A percentile compares a stretch with the other conserved stretches of the same genome.
Evolutionary conservation across 2,888 invertebrate genomes (phyloP).

Genomic region (Eupithecia vulgata): DNA sequence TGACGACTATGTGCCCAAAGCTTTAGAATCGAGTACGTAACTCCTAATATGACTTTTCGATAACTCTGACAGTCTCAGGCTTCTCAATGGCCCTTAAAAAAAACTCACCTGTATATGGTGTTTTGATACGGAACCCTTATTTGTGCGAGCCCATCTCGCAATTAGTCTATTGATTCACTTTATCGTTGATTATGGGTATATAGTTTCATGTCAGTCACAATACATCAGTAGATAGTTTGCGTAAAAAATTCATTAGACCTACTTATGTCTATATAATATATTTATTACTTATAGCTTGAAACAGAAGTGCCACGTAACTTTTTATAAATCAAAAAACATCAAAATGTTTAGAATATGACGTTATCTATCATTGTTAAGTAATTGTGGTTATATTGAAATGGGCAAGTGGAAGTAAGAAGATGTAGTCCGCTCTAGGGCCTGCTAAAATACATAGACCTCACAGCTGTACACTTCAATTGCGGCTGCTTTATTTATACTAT

Average conservation of each 20-base stretch:
- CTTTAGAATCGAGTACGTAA: too few relatives aligned
- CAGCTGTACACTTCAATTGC: background rate
- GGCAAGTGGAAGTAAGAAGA: conserved; percentile 22
- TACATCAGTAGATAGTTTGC: background rate
- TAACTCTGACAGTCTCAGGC: too few relatives aligned
- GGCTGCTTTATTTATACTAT: background rate
- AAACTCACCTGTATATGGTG: too few relatives aligned
- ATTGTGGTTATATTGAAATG: conserved; percentile 8
- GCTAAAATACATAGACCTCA: background rate
- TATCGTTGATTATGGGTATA: background rate
- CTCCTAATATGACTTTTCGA: too few relatives aligned
- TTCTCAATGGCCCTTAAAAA: too few relatives aligned
- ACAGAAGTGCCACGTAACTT: conserved; percentile 12
- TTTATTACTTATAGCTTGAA: conserved; percentile 11
- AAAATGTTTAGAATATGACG: conserved; percentile 15
- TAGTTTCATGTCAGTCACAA: background rate
- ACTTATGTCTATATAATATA: background rate
- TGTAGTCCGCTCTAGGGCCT: background rate
- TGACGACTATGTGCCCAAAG: too few relatives aligned
- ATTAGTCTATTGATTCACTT: background rate
- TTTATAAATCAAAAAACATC: conserved; percentile 7
- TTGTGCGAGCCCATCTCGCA: background rate
- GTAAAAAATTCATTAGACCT: background rate
- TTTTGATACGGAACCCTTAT: background rate
- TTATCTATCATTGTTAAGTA: background rate